These are phyloP conservation scores for Hystrix cristata DNA, from an alignment of 2,113 vertebrate genomes.

Conservation along the genomic window DNA sequence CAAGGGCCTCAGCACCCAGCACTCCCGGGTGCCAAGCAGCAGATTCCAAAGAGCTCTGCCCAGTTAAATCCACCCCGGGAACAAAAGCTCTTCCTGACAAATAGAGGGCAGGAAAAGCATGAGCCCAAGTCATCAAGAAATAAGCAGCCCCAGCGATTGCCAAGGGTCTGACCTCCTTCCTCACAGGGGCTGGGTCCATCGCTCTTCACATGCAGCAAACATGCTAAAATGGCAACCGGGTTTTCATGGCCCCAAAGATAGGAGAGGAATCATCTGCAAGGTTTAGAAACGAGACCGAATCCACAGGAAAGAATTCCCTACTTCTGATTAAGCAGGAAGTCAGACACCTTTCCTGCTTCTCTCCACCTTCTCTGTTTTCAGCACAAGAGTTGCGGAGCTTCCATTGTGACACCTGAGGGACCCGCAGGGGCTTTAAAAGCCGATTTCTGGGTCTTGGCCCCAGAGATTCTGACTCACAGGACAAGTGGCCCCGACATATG, in stretches of 20 bases:
- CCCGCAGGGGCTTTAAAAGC: no score
- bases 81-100: neutral
- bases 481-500: no score
- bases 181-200: rapidly evolving
- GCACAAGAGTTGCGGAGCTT: rapidly evolving
- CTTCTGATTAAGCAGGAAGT: neutral
- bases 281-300: neutral
- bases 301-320: rapidly evolving
- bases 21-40: neutral
- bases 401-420: neutral
- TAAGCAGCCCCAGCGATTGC: neutral
- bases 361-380: neutral
- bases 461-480: neutral
- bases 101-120: neutral
- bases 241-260: rapidly evolving
- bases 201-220: neutral
- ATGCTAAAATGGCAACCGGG: neutral
- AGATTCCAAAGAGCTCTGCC: neutral
- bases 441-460: neutral
- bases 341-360: rapidly evolving
- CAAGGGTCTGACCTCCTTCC: neutral
- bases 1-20: neutral
- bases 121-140: neutral
- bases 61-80: neutral
- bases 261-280: no score